Evolutionary conservation across 2,888 invertebrate genomes (phyloP), one percentile per base, ranked within the genome.

Genomic region (Habrosyne pyritoides): DNA sequence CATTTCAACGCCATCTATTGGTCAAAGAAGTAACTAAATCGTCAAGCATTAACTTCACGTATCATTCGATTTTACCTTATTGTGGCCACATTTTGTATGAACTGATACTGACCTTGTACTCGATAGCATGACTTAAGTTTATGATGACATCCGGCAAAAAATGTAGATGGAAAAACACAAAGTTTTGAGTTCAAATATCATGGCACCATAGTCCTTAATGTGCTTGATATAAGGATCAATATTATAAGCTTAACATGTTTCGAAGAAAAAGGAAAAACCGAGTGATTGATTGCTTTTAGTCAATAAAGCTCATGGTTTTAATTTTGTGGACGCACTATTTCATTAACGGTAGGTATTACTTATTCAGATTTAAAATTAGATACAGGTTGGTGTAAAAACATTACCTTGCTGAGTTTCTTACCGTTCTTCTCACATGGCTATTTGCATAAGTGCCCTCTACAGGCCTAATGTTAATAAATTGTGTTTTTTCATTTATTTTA

Each of bases 71-170:
- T 18, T 42, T 42, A 42, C 36, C n/a, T 5, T 42, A 18, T 0
- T 14, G 7, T 42, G 18, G 8, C 42, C 18, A 42, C 42, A 8
- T 42, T 14, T 42, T 42, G 14, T 42, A 42, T 42, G 18, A 42
- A 18, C 42, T 42, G 42, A 42, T 14, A 42, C 6, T 14, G 14
- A 36, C 42, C 42, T 42, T 42, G 42, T 24, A 42, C 8, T 42
- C 14, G 7, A 42, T 42, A 42, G 42, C 42, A 42, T 42, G 42
- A 18, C 18, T 42, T 42, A 42, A 18, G 42, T 14, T 42, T 42
- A 42, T 18, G 42, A 42, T 42, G 42, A 42, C 42, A 42, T 42
- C 42, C 42, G 18, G 42, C 42, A 42, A 42, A 42, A 33, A 42
- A 42, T 12, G 14, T 18, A 18, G 42, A 42, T 42, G 42, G 42